Conservation (phyloP, 2,797 vertebrate genomes). For the Darevskia nairensis region DNA sequence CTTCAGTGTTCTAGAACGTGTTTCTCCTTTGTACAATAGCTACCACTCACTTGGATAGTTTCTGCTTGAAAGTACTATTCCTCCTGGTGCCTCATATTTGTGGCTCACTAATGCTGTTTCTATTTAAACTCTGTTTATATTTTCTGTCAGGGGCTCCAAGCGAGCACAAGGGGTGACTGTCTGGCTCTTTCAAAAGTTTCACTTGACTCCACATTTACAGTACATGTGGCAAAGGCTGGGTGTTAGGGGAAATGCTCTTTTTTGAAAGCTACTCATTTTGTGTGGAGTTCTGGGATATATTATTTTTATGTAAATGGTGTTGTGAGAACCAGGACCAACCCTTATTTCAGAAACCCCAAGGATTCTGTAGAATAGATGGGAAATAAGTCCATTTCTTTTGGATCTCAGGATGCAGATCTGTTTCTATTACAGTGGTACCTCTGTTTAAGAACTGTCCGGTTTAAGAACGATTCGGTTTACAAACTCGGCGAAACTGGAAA, state of each 20-base stretch:
- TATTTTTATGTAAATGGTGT: no score
- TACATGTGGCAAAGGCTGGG: conserved; percentile 39
- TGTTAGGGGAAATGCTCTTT: conserved; percentile 41
- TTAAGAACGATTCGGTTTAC: no score
- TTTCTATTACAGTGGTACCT: not conserved
- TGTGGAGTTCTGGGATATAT: not conserved
- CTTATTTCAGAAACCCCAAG: not conserved
- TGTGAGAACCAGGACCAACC: not conserved
- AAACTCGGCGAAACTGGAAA: no score
- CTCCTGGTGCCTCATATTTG: conserved; percentile 14
- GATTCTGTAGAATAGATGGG: not conserved
- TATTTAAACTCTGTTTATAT: conserved; percentile 52
- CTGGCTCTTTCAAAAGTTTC: conserved; percentile 59
- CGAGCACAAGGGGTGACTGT: conserved; percentile 48
- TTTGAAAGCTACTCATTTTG: conserved; percentile 53
- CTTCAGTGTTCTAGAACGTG: not conserved
- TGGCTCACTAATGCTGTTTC: conserved; percentile 31
- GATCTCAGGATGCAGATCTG: not conserved
- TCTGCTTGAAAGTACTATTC: conserved; percentile 33
- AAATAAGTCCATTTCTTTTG: not conserved
- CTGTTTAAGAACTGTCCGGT: no score
- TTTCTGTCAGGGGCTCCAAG: conserved; percentile 48
- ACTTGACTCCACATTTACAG: conserved; percentile 34
- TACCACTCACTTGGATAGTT: not conserved
- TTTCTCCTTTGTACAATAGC: not conserved